Base-by-base conservation (phyloP, 1,140 invertebrate genomes). In the Oryzaephilus surinamensis region DNA sequence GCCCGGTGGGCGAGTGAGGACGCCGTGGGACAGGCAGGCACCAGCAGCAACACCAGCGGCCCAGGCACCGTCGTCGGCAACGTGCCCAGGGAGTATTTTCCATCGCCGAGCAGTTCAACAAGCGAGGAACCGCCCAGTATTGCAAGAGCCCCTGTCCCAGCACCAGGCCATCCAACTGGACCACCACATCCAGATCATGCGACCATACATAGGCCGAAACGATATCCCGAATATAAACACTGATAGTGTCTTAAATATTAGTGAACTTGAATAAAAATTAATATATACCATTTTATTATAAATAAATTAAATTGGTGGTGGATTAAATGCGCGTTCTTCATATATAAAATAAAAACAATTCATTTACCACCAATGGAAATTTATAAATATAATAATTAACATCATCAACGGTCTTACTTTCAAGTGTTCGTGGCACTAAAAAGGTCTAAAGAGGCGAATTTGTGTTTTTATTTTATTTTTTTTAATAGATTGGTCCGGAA, bases 1-100 rank as follows among this genome's bases (percentile, higher is more conserved):
- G 81, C 81, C 75, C 82, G 81, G 72, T 87, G 82, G 79, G 85
- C 81, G 70, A 88, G 83, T 80, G 84, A 87, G 69, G 82, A 86
- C 65, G 73, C 76, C 61, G 73, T 84, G 61, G 72, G 78, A 55
- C 74, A 76, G 55, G 70, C 69, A 57, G 64, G 64, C 50, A 56
- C 59, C 55, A 61, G 50, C 38, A 51, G 48, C 18, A 43, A 24
- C 43, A 18, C 19, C 63, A 72, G 74, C 60, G 72, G n/a, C n/a
- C n/a, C 81, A 59, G 72, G 77, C 55, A 35, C 32, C 34, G 44
- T 46, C 30, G 45, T 47, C 28, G 46, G 41, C 28, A 47, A 39
- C n/a, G 60, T 55, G 38, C 56, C 58, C 7, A 54, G 64, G 32
- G 61, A 66, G 47, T 70, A 70, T 56, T 70, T 66, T 45, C 70